These are phyloP conservation scores for Labia minor DNA, from an alignment of 2,888 invertebrate genomes.

Conservation along the genomic window DNA sequence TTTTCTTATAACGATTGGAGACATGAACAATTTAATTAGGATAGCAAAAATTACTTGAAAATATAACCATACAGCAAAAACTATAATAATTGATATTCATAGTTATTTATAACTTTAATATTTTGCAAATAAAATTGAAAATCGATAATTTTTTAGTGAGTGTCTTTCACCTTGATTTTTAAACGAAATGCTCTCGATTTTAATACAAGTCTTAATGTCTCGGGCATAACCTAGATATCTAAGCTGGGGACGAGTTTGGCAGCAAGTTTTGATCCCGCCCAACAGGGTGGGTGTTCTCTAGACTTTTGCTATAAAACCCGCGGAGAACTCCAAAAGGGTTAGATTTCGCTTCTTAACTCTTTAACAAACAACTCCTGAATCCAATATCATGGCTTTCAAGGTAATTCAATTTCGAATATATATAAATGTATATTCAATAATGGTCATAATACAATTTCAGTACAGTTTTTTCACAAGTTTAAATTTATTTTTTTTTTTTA, in stretches of 20 bases:
- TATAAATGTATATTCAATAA: neutral
- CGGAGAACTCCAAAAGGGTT: neutral
- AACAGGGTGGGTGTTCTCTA: neutral
- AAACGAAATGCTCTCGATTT: neutral
- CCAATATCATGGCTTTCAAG: neutral
- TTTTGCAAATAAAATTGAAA: too few species aligned
- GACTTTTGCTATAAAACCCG: neutral
- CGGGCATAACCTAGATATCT: neutral
- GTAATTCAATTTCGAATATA: neutral
- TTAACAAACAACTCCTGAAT: neutral
- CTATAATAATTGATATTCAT: too few species aligned
- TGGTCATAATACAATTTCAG: neutral
- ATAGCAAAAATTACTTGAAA: too few species aligned
- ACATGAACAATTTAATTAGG: too few species aligned
- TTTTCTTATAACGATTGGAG: too few species aligned
- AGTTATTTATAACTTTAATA: too few species aligned
- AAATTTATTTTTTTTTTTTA: neutral
- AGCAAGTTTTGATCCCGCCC: slow-evolving; percentile 13
- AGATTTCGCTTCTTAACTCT: neutral
- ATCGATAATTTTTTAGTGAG: neutral
- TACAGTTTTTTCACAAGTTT: neutral
- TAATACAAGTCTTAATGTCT: neutral
- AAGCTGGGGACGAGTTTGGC: slow-evolving; percentile 8
- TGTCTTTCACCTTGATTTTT: neutral
- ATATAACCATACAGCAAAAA: too few species aligned